phyloP scores from a whole-genome alignment of 2,113 vertebrate genomes.

The Nettapus auritus region DNA sequence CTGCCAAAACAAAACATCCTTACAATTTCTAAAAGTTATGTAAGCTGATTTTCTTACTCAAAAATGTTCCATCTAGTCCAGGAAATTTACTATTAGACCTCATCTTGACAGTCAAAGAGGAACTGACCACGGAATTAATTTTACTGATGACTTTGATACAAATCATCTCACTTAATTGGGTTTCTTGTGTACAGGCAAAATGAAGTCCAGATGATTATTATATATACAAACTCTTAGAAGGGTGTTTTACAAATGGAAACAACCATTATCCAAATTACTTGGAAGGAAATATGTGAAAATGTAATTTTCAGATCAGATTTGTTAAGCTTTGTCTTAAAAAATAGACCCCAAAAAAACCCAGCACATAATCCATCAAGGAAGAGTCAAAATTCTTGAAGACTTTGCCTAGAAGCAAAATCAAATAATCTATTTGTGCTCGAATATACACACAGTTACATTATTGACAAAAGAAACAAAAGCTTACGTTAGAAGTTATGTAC shows the following conservation, averaged over 20 bases:
- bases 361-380: neutral
- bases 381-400: neutral
- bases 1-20: neutral
- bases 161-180: neutral
- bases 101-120: conserved; percentile 6
- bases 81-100: conserved; percentile 5
- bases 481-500: neutral
- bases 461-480: neutral
- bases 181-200: conserved; percentile 12
- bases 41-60: neutral
- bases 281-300: neutral
- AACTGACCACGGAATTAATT: conserved; percentile 10
- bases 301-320: neutral
- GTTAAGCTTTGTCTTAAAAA: neutral
- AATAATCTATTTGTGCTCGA: fast-evolving
- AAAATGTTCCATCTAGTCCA: neutral
- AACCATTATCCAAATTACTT: neutral
- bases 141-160: neutral
- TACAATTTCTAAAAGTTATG: conserved; percentile 10
- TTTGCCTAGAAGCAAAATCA: neutral
- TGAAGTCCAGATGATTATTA: neutral
- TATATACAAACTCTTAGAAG: neutral
- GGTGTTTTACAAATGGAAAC: neutral
- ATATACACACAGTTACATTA: neutral
- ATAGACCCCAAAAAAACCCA: neutral